A percentile compares a stretch with the other conserved stretches of the same genome.
Conservation (phyloP, 2,113 vertebrate species). For the Spea multiplicata region DNA sequence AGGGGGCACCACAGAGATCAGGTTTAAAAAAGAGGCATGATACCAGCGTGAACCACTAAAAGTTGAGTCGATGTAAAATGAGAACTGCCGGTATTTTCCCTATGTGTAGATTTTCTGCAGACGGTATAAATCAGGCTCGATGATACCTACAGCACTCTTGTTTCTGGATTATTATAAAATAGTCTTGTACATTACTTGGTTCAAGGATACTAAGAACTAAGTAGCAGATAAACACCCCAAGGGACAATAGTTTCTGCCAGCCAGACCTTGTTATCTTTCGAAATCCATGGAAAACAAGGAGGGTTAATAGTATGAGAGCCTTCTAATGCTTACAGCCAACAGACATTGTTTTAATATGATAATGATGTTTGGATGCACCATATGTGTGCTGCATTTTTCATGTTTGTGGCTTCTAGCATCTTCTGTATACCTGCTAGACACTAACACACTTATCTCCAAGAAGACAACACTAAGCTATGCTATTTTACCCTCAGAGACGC, state of each 20-base stretch:
- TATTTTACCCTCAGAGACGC: background rate
- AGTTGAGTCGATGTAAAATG: too few species aligned
- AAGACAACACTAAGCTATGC: constrained; percentile 17
- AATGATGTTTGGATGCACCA: constrained; percentile 1
- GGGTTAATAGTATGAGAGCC: constrained; percentile 2
- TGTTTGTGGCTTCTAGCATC: background rate
- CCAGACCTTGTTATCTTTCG: constrained; percentile 27
- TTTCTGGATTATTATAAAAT: background rate
- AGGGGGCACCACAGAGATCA: too few species aligned
- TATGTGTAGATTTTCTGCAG: too few species aligned
- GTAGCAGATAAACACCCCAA: background rate
- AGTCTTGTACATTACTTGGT: constrained; percentile 11
- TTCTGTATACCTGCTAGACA: background rate
- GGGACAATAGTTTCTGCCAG: constrained; percentile 3
- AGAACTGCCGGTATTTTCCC: too few species aligned
- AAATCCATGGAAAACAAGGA: constrained; percentile 1
- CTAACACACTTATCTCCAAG: background rate
- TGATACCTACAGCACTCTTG: background rate
- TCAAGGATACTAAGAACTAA: constrained; percentile 1
- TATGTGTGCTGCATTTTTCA: background rate
- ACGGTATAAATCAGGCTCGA: background rate
- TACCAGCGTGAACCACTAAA: too few species aligned
- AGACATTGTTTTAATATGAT: constrained; percentile 1
- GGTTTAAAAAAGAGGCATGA: too few species aligned
- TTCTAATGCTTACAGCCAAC: constrained; percentile 1